These are phyloP conservation scores for Pomacea canaliculata DNA, from an alignment of 2,888 invertebrate genomes.

Conservation along the genomic window DNA sequence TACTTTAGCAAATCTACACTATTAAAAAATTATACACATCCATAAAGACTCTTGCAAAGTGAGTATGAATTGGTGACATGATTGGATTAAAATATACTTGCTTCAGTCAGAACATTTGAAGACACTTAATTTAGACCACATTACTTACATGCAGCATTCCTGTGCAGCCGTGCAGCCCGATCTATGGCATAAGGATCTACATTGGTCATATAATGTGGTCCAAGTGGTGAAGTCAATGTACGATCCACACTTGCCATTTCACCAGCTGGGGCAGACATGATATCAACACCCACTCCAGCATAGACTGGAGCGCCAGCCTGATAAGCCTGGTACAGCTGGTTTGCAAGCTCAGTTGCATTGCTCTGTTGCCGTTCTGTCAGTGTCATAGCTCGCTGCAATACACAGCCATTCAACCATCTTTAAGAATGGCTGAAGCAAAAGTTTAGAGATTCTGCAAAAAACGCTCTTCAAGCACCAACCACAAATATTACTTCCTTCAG, in stretches of 20 bases:
- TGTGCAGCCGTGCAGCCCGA: constrained; percentile 77
- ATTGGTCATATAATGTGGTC: constrained; percentile 45
- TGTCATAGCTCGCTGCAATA: constrained; percentile 9
- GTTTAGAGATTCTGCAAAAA: too few species aligned
- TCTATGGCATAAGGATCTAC: constrained; percentile 72
- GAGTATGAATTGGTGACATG: too few species aligned
- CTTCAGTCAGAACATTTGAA: too few species aligned
- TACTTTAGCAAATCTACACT: too few species aligned
- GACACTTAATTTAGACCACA: too few species aligned
- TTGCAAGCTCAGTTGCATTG: constrained; percentile 22
- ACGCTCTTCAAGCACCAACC: too few species aligned
- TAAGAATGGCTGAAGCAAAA: too few species aligned
- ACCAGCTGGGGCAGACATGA: constrained; percentile 8
- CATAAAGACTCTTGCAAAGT: too few species aligned
- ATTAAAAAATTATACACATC: too few species aligned
- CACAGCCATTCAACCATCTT: too few species aligned
- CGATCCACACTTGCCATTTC: constrained; percentile 9
- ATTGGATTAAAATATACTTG: too few species aligned
- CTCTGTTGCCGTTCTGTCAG: constrained; percentile 21
- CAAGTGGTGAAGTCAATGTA: constrained; percentile 12
- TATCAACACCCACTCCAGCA: constrained; percentile 15
- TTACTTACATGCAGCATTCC: constrained; percentile 77
- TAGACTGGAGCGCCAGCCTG: constrained; percentile 22
- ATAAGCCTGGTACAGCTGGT: constrained; percentile 25
- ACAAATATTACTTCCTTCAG: too few species aligned